Evolutionary conservation across 1,140 invertebrate genomes (phyloP).

Genomic region (Aphaenogaster rudis): DNA sequence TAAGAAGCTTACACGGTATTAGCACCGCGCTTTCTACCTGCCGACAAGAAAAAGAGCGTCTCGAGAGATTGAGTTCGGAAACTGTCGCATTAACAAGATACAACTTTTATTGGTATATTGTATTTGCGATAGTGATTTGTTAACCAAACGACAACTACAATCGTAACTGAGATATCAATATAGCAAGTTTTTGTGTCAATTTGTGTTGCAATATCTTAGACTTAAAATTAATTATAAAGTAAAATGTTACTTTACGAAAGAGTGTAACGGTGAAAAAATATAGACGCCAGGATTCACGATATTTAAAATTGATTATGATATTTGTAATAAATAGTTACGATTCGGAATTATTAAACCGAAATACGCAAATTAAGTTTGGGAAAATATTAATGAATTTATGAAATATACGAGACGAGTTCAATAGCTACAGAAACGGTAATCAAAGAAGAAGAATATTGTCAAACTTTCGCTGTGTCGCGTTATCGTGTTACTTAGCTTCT

Average conservation of each 20-base stretch:
- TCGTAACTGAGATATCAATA: not conserved
- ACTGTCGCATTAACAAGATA: slow-evolving; percentile 42
- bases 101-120: slow-evolving; percentile 26
- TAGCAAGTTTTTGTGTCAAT: not conserved
- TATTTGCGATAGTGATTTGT: slow-evolving; percentile 2
- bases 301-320: slow-evolving; percentile 1
- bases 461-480: slow-evolving; percentile 71
- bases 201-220: not conserved
- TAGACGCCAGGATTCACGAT: not conserved
- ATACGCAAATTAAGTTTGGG: slow-evolving; percentile 7
- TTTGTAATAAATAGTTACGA: slow-evolving; percentile 3
- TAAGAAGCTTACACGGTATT: slow-evolving; percentile 72
- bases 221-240: not conserved
- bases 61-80: slow-evolving; percentile 52
- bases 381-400: slow-evolving; percentile 54
- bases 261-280: not conserved
- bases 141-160: not conserved
- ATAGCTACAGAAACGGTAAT: slow-evolving; percentile 72
- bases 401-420: slow-evolving; percentile 59
- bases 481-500: slow-evolving; percentile 55
- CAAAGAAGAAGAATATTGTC: slow-evolving; percentile 81
- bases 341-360: not conserved
- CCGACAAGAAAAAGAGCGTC: slow-evolving; percentile 36
- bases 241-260: not conserved
- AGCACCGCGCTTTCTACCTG: slow-evolving; percentile 63